These are phyloP conservation scores for Eristalis intricaria DNA, from an alignment of 2,888 invertebrate genomes.

Conservation along the genomic window DNA sequence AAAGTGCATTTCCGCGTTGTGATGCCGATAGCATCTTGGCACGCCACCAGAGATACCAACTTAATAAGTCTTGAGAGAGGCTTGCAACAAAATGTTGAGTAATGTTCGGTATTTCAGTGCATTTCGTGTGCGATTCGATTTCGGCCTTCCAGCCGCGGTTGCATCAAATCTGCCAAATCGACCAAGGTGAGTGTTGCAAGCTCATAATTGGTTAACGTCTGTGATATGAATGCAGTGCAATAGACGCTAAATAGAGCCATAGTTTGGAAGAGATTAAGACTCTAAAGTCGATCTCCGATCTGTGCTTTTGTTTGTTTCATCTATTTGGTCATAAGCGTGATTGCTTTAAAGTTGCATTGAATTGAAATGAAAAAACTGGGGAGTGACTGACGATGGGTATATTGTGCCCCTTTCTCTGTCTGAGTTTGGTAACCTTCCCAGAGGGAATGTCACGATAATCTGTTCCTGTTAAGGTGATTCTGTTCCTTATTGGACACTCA, in stretches of 20 bases:
- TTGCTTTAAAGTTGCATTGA: too few relatives aligned
- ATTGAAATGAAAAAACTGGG: too few relatives aligned
- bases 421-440: too few relatives aligned
- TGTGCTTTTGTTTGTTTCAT: too few relatives aligned
- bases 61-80: neutral
- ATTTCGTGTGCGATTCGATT: neutral
- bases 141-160: neutral
- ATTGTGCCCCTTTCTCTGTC: too few relatives aligned
- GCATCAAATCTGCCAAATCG: neutral
- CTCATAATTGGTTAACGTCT: neutral
- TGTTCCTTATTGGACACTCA: too few relatives aligned
- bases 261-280: neutral
- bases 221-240: neutral
- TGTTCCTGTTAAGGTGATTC: too few relatives aligned
- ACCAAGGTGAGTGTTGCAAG: neutral
- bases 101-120: neutral
- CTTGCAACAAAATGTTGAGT: neutral
- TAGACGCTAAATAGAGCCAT: neutral
- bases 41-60: neutral
- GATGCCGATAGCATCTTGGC: neutral
- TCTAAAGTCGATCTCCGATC: too few relatives aligned
- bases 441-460: too few relatives aligned
- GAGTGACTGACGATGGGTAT: too few relatives aligned
- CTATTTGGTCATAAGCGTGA: too few relatives aligned
- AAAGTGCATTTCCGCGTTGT: constrained; percentile 2